These are phyloP conservation scores for Rhopalosiphum maidis DNA, from an alignment of 1,140 invertebrate species.

Conservation along the genomic window DNA sequence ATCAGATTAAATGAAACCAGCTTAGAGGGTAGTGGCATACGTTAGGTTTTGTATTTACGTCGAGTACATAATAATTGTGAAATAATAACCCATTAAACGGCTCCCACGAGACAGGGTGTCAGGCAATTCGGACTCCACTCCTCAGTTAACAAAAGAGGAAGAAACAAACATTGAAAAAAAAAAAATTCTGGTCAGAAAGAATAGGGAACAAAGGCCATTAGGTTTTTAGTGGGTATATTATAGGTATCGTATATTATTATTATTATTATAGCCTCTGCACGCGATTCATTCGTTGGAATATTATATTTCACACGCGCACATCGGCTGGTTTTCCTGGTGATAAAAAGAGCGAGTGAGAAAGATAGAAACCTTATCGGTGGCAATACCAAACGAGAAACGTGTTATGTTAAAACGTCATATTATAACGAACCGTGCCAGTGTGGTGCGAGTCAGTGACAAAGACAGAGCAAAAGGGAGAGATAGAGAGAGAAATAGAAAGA, in stretches of 20 bases:
- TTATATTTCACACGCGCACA: conserved; percentile 16
- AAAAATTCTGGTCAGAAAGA: not conserved
- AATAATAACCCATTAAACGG: conserved; percentile 10
- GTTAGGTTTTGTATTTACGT: not conserved
- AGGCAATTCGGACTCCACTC: not conserved
- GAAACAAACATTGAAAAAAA: not conserved
- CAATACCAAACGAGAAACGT: not conserved
- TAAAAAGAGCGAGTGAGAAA: not conserved
- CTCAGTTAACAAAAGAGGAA: not conserved
- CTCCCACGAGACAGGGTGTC: not conserved
- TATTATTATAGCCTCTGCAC: not conserved
- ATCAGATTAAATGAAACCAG: not conserved
- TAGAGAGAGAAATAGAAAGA: not conserved
- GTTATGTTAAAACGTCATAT: not conserved
- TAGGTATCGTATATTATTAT: not conserved
- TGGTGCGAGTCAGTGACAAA: not conserved
- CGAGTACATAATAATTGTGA: not conserved
- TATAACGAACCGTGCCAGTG: not conserved
- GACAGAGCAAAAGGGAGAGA: not conserved
- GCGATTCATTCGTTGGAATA: conserved; percentile 9
- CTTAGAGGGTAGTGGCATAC: not conserved
- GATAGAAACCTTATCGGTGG: not conserved
- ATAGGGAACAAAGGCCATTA: not conserved
- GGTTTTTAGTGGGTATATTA: conserved; percentile 35
- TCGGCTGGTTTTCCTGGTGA: not conserved